phyloP scores from a whole-genome alignment of 2,888 invertebrate genomes.

The Cylloceria caligata region DNA sequence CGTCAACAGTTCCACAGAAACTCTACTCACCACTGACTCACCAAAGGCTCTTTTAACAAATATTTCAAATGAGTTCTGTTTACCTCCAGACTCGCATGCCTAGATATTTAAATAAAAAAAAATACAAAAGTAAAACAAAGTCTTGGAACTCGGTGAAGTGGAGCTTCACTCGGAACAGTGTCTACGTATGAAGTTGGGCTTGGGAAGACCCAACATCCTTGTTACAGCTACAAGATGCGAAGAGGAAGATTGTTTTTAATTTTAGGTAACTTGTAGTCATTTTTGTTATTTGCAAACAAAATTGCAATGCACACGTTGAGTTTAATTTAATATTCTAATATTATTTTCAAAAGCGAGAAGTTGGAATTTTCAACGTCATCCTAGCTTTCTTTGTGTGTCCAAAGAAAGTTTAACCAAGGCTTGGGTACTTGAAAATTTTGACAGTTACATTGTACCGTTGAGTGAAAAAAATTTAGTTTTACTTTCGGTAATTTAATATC shows the following conservation, averaged over 20 bases:
- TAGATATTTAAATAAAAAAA: background rate
- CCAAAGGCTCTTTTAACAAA: background rate
- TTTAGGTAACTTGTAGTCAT: too few relatives aligned
- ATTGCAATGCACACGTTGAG: too few relatives aligned
- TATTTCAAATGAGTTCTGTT: background rate
- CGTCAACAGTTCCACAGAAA: background rate
- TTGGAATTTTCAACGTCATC: background rate
- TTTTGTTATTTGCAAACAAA: too few relatives aligned
- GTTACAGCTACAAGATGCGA: too few relatives aligned
- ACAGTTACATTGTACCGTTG: background rate
- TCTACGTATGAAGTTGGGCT: background rate
- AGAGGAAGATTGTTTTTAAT: too few relatives aligned
- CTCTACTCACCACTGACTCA: background rate
- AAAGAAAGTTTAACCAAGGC: too few relatives aligned
- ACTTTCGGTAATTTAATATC: background rate
- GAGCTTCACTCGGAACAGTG: too few relatives aligned
- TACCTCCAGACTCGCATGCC: background rate
- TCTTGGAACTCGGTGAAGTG: background rate
- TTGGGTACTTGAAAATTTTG: too few relatives aligned
- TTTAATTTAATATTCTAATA: too few relatives aligned
- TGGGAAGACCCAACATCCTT: background rate
- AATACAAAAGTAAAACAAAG: background rate
- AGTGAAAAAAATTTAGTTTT: background rate
- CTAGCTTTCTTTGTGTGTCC: background rate
- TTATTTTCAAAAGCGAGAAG: too few relatives aligned